Evolutionary conservation across 2,797 vertebrate species (phyloP), one percentile per base, ranked within the genome.

Genomic region (Borostomias antarcticus): DNA sequence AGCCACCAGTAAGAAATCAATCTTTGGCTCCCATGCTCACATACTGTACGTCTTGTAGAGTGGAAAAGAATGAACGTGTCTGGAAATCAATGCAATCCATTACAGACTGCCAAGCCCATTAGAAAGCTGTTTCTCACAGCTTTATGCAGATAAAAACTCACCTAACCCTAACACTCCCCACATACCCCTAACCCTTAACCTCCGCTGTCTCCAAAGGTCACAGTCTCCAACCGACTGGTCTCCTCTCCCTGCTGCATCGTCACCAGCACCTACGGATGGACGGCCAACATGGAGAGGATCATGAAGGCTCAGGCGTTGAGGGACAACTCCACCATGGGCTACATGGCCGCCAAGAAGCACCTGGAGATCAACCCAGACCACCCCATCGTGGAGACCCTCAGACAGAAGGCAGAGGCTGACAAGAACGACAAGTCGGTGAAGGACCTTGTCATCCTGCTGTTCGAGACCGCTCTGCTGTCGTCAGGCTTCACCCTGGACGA

Each of bases 381-480:
- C 72, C 92, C 96, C 28, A 97, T 98, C 5, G 85, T 98, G 0
- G 94, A 96, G 83, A 96, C 95, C 2, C 83, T 98, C 67, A 89
- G 95, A 80, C 92, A 94, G 74, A 98, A 96, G 74, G 96, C 95
- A 0, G 96, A 98, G 76, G 93, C 91, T 0, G 96, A 98, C 79
- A 98, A 97, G 86, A 98, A 98, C 2, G 96, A 98, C 80, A 98
- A 98, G 72, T 98, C 96, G 0, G 96, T 98, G 75, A 98, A 97
- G 74, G 96, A 97, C 62, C 90, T 98, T 79, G 96, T 97, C 60
- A 98, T 97, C 63, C 57, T 98, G 58, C 91, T 98, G 1, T 98
- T 94, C 0, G 95, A 98, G 75, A 98, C 96, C 0, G 95, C 95
- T 0, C 93, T 97, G 7, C 90, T 98, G 6, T 98, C 95, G 0